Base-by-base conservation (phyloP, 2,888 invertebrate species). In the Mellilla xanthometata region DNA sequence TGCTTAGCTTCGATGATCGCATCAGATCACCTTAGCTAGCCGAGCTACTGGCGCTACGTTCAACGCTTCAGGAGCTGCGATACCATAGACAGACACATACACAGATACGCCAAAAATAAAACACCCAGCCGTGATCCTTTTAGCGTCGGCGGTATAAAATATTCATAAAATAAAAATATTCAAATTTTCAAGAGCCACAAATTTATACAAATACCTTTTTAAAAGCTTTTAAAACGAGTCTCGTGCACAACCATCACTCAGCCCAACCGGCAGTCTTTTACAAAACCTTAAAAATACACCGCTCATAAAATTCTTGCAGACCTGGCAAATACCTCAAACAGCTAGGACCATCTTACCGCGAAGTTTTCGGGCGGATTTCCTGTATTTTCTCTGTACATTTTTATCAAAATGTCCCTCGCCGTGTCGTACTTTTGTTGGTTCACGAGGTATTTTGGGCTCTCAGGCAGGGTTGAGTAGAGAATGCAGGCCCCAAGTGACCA, bases 361-460 rank as follows among this genome's bases (percentile, higher is more conserved):
- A 72, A 84, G 8, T 71, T 73, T 31, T 77, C 69, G 3, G 65
- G 68, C 0, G 74, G 52, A 41, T 80, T 81, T 13, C 81, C 61
- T 28, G 73, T 83, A 52, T 86, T 87, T 49, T 69, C 68, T 22
- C 56, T 65, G 49, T 85, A 85, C 36, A 85, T 72, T 54, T 68
- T 68, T 33, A 77, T 66, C 30, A 86, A 56, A 46, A 82, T 70
- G 8, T 68, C 67, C 47, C 75, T 72, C 1, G 86, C 84, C 54
- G 84, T 76, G 2, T 62, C 67, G 48, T 79, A 84, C 56, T 75
- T 71, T 29, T 73, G 67, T 48, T 78, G 79, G 3, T 76, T 69
- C 11, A 85, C 60, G 47, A 78, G 69, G 56, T 68, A 87, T 58
- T 84, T 85, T 0, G 84, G 86, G 49, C 82, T 87, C 34, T 87